Evolutionary conservation across 1,140 invertebrate genomes (phyloP), one percentile per base, ranked within the genome.

Genomic region (Saxidomus purpurata): DNA sequence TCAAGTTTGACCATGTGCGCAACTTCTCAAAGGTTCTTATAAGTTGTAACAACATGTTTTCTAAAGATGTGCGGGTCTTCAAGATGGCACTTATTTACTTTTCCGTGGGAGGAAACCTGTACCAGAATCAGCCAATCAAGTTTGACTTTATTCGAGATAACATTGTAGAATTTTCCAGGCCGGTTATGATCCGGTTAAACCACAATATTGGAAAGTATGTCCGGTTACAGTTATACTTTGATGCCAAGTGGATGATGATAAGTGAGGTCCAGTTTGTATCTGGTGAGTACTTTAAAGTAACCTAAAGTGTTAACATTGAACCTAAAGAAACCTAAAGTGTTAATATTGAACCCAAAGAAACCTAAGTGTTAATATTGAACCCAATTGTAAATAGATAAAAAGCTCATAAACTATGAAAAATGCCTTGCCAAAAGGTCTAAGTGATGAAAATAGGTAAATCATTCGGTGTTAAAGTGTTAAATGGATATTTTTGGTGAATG

Each of bases 1-100:
- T 99, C 95, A 98, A 98, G 95, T 99, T 99, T 96, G 98, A 98
- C 94, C 96, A 97, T 94, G 97, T 98, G 28, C 96, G 98, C 0
- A 98, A 99, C 95, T 98, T 99, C 96, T 98, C 97, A 22, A 97
- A 97, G 0, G 97, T 98, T 31, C 97, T 98, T 92, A 97, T 99
- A 49, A 98, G 97, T 95, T 97, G 97, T 38, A 97, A 97, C 94
- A 98, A 98, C 94, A 97, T 97, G 92, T 97, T 97, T 94, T 96
- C 95, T 36, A 96, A 97, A 90, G 96, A 97, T 71, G 97, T 98
- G 0, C 96, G 97, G 95, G 97, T 97, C 93, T 96, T 96, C 90
- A 90, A 91, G 34, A 92, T 85, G 79, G 97, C 97, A 0, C 97
- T 97, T 91, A 97, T 98, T 86, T 97, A 97, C 91, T 98, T 98